These are phyloP conservation scores for Drepana arcuata DNA, from an alignment of 1,140 invertebrate genomes.

Conservation along the genomic window DNA sequence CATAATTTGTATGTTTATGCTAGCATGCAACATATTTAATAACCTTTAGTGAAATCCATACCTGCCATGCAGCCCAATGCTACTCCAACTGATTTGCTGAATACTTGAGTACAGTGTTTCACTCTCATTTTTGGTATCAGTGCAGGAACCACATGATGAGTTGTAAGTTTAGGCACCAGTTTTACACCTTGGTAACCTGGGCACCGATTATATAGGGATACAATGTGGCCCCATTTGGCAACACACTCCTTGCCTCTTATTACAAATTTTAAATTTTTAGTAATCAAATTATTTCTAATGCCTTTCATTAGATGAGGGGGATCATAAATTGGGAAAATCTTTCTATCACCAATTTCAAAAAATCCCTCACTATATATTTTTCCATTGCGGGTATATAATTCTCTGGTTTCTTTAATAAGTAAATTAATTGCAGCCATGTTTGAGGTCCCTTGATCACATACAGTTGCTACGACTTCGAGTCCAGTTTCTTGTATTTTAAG, in stretches of 20 bases:
- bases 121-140: constrained; percentile 23
- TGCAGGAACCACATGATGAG: constrained; percentile 14
- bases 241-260: constrained; percentile 5
- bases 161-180: constrained; percentile 19
- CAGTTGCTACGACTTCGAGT: constrained; percentile 10
- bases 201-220: constrained; percentile 11
- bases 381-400: constrained; percentile 6
- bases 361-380: constrained; percentile 4
- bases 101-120: constrained; percentile 15
- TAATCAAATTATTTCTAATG: constrained; percentile 21
- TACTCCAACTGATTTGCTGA: constrained; percentile 13
- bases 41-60: too few species aligned
- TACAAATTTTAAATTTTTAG: constrained; percentile 14
- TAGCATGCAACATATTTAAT: too few species aligned
- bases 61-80: constrained; percentile 14
- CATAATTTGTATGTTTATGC: too few species aligned
- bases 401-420: constrained; percentile 10
- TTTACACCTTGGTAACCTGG: constrained; percentile 11
- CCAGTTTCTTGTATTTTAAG: constrained; percentile 9
- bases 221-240: constrained; percentile 19
- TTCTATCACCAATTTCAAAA: constrained; percentile 12
- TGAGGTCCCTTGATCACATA: constrained; percentile 16
- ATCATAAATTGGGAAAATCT: constrained; percentile 21
- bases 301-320: constrained; percentile 21
- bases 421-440: constrained; percentile 15